Conservation (phyloP, 2,113 vertebrate genomes). For the Balaenoptera acutorostrata region DNA sequence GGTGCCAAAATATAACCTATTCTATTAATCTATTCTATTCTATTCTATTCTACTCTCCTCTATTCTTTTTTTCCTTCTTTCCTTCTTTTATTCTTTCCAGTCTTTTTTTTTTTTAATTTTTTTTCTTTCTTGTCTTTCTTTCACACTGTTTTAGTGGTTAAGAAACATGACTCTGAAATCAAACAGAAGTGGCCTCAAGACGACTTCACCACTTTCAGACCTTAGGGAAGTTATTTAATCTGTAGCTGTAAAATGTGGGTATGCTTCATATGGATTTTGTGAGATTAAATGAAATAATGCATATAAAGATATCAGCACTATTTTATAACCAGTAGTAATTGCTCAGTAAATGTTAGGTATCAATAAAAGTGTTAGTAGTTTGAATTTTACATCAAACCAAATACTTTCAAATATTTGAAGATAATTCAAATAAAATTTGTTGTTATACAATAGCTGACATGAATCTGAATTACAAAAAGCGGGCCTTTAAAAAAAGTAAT, state of each 20-base stretch:
- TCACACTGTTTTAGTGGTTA: not conserved
- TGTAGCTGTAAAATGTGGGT: not conserved
- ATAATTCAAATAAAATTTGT: not conserved
- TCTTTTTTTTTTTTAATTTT: not conserved
- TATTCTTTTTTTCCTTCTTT: accelerated
- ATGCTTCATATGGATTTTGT: not conserved
- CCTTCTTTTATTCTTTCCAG: too few relatives aligned
- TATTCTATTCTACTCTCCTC: not conserved
- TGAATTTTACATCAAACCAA: conserved; percentile 15
- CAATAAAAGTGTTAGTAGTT: not conserved
- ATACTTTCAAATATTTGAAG: not conserved
- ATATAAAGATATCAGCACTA: not conserved
- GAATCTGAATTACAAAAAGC: not conserved
- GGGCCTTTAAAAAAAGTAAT: not conserved
- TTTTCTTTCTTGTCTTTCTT: not conserved
- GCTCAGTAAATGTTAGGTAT: not conserved
- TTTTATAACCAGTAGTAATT: not conserved
- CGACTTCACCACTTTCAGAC: not conserved
- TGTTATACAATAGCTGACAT: not conserved
- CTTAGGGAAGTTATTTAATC: not conserved
- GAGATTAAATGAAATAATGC: not conserved
- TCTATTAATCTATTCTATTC: not conserved
- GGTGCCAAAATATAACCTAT: not conserved
- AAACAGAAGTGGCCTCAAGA: not conserved
- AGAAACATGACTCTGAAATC: not conserved